These are phyloP conservation scores for Gobius niger DNA, from an alignment of 2,113 vertebrate genomes.

Conservation along the genomic window DNA sequence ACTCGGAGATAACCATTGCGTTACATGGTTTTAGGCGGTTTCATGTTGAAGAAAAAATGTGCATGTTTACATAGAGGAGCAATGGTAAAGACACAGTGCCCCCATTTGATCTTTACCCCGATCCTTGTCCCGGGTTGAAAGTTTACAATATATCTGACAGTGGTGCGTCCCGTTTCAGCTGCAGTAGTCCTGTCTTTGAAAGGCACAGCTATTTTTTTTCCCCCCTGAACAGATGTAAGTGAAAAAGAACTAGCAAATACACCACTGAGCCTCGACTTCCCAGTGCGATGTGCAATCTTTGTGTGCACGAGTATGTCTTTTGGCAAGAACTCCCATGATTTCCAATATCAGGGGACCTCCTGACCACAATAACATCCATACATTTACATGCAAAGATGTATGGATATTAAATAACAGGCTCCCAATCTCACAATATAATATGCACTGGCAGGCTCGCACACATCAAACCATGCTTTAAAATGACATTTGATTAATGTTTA, in stretches of 20 bases:
- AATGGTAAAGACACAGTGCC: neutral
- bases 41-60: neutral
- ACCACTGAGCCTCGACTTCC: neutral
- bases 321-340: neutral
- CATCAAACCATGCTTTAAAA: no score
- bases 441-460: no score
- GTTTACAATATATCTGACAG: constrained; percentile 1
- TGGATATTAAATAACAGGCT: no score
- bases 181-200: neutral
- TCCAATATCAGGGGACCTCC: neutral
- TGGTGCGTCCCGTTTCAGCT: neutral
- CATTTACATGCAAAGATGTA: neutral
- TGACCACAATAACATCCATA: neutral
- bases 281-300: neutral
- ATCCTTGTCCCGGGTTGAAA: neutral
- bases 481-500: neutral
- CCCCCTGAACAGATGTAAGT: neutral
- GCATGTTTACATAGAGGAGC: neutral
- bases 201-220: neutral
- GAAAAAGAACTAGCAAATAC: neutral
- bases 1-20: neutral
- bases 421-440: no score
- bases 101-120: neutral
- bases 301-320: neutral
- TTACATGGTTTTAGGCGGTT: neutral